These are phyloP conservation scores for Sebastolobus altivelis DNA, from an alignment of 2,797 vertebrate species.

Conservation along the genomic window DNA sequence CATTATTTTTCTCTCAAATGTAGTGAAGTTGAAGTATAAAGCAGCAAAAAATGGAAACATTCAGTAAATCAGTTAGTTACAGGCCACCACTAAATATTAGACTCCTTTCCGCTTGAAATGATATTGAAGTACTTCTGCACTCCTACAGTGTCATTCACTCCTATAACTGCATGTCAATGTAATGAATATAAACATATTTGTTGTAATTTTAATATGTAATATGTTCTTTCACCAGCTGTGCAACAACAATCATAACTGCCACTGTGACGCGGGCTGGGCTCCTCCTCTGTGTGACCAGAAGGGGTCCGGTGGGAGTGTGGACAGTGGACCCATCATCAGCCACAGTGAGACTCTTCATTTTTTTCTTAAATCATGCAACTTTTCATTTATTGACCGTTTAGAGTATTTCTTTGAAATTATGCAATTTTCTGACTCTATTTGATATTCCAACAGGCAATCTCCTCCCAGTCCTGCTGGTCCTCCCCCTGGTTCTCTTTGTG, in stretches of 20 bases:
- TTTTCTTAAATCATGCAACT: background rate
- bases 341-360: constrained; percentile 79
- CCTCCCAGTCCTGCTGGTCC: constrained; percentile 69
- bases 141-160: background rate
- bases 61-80: background rate
- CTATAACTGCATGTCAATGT: background rate
- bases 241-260: constrained; percentile 94
- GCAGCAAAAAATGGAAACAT: background rate
- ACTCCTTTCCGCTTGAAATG: background rate
- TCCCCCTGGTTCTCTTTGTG: constrained; percentile 68
- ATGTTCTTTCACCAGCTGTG: constrained; percentile 74
- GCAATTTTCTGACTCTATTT: constrained; percentile 12
- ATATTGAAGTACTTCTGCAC: background rate
- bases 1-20: background rate
- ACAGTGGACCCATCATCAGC: constrained; percentile 90
- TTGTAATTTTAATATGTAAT: background rate
- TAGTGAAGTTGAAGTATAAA: background rate
- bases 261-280: constrained; percentile 92
- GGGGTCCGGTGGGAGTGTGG: constrained; percentile 92
- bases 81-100: background rate
- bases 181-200: background rate
- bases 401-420: background rate
- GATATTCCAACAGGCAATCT: constrained; percentile 58
- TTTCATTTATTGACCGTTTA: background rate
- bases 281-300: constrained; percentile 89